Evolutionary conservation across 1,140 invertebrate species (phyloP).

Genomic region (Heliconius nattereri): DNA sequence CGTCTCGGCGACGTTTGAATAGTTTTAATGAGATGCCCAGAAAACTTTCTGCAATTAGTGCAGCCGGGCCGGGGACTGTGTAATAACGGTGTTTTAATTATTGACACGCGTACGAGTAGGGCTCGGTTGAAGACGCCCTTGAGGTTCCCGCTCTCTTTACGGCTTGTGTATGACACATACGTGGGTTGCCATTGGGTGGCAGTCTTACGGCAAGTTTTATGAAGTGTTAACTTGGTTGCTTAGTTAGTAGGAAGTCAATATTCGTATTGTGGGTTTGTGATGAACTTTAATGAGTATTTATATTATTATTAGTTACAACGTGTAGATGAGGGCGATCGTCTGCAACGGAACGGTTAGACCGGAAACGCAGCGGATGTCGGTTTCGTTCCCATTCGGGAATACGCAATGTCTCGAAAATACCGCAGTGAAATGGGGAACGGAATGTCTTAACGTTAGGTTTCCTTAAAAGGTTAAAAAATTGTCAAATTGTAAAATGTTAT

Average conservation of each 20-base stretch:
- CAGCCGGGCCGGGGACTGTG: conserved; percentile 30
- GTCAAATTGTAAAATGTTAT: no score
- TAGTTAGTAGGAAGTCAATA: neutral
- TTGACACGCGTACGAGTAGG: conserved; percentile 41
- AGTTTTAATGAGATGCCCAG: conserved; percentile 55
- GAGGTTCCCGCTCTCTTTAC: conserved; percentile 30
- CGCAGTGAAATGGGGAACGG: no score
- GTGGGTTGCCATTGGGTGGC: conserved; percentile 19
- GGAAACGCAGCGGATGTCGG: no score
- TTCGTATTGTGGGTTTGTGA: neutral
- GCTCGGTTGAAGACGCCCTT: conserved; percentile 31
- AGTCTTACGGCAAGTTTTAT: conserved; percentile 14
- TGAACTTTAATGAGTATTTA: neutral
- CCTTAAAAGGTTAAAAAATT: no score
- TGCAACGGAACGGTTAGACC: no score
- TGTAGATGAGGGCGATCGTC: no score
- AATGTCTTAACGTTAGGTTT: no score
- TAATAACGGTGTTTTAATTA: conserved; percentile 48
- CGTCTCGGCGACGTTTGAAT: conserved; percentile 47
- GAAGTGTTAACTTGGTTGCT: neutral
- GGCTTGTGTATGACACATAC: neutral
- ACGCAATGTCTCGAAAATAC: no score
- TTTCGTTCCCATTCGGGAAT: no score
- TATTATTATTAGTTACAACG: neutral
- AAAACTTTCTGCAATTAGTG: conserved; percentile 55